Evolutionary conservation across 2,113 vertebrate genomes (phyloP), one percentile per base, ranked within the genome.

Genomic region (Perognathus longimembris): DNA sequence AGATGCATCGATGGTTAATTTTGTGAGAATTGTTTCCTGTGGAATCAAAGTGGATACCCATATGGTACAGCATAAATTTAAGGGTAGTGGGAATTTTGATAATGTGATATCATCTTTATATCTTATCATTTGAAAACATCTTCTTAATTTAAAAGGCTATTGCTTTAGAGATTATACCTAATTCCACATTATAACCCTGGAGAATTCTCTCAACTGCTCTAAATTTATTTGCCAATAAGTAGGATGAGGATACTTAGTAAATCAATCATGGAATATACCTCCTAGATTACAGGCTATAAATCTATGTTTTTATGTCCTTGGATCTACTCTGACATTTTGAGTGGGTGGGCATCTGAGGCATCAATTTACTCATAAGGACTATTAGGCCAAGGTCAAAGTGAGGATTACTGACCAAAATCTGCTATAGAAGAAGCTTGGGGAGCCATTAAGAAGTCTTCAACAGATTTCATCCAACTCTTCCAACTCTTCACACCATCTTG

Each of bases 361-460:
- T 92, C 4, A 61, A 87, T 87, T 92, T 40, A 79, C 11, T 92
- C n/a, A 26, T n/a, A 30, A 88, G n/a, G 66, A 88, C 61, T 32
- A 30, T 34, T 6, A 71, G 42, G 12, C 45, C 34, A 24, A 30
- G 38, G 50, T 26, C 76, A 91, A 42, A 22, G 17, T 80, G 67
- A 95, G 22, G 30, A n/a, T 66, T 92, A 26, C 85, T n/a, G 67
- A 94, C 42, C 77, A 81, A 84, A 82, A 74, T 59, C 12, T 77
- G 50, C 91, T 86, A 50, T 5, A n/a, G 40, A 63, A n/a, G 40
- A 63, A 10, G 61, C 10, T 79, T 79, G 32, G 10, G 75, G 30
- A 81, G 22, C 11, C 69, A n/a, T 88, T 95, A 93, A 87, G 54
- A 92, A 80, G 17, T 83, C 74, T 84, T 85, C 15, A 54, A 73